Percentiles rank a stretch among this genome's conserved stretches.
These are phyloP conservation scores for Corythucha ciliata DNA, from an alignment of 2,888 invertebrate genomes.

Conservation along the genomic window DNA sequence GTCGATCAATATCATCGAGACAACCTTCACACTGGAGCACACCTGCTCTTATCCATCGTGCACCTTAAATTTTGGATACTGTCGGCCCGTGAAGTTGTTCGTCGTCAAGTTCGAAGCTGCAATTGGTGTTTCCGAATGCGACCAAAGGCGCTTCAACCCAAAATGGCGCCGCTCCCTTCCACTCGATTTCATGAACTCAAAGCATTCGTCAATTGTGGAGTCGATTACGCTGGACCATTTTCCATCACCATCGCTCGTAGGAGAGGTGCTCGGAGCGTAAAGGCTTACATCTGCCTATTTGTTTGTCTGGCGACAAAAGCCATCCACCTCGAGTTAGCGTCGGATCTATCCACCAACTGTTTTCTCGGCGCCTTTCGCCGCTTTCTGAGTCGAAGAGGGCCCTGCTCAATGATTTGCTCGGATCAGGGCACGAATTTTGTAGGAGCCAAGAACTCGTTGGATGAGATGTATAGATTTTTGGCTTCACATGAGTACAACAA, in stretches of 20 bases:
- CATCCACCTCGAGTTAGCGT: too few species aligned
- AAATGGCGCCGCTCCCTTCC: conserved; percentile 23
- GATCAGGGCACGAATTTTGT: not conserved
- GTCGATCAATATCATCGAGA: conserved; percentile 8
- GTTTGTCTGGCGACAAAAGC: too few species aligned
- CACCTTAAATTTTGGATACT: conserved; percentile 6
- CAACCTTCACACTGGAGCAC: conserved; percentile 11
- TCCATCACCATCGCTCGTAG: too few species aligned
- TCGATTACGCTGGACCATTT: too few species aligned
- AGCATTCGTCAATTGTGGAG: too few species aligned
- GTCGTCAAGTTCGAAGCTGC: conserved; percentile 7
- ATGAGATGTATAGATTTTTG: not conserved
- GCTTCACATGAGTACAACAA: not conserved
- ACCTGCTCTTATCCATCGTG: conserved; percentile 2
- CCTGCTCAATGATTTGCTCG: not conserved
- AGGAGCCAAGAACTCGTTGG: conserved; percentile 1
- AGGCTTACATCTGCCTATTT: too few species aligned
- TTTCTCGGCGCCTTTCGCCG: too few species aligned
- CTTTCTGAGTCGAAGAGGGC: too few species aligned
- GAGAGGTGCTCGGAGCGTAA: too few species aligned
- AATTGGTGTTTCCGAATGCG: conserved; percentile 4
- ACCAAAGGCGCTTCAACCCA: conserved; percentile 5
- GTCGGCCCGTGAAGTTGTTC: not conserved
- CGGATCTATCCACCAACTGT: too few species aligned
- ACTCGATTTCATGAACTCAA: conserved; percentile 2